Evolutionary conservation across 2,113 vertebrate genomes (phyloP).

Genomic region (Petaurus breviceps): DNA sequence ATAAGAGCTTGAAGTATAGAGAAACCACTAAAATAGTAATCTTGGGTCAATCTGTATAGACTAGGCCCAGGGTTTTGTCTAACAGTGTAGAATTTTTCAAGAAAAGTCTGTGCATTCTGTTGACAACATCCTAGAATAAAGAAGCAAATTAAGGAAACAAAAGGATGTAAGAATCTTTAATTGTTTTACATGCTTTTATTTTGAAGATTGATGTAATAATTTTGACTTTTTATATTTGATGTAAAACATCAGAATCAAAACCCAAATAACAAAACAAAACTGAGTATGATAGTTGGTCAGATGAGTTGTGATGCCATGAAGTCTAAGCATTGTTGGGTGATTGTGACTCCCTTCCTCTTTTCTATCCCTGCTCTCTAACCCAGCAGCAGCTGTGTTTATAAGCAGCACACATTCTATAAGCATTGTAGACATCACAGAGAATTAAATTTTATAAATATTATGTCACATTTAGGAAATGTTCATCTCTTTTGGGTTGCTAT

Average conservation of each 20-base stretch:
- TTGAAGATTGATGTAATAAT: slow-evolving; percentile 85
- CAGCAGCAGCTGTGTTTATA: background rate
- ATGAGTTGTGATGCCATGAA: background rate
- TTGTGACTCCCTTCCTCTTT: background rate
- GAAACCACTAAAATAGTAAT: background rate
- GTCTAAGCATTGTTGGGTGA: background rate
- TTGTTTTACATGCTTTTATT: slow-evolving; percentile 84
- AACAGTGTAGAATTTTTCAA: background rate
- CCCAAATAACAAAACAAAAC: slow-evolving; percentile 67
- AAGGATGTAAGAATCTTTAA: slow-evolving; percentile 82
- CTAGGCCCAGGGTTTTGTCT: background rate
- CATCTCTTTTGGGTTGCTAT: slow-evolving; percentile 1
- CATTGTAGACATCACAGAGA: background rate
- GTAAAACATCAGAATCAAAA: slow-evolving; percentile 84
- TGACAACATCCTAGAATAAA: slow-evolving; percentile 53
- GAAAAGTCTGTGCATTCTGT: slow-evolving; percentile 53
- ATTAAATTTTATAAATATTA: slow-evolving; percentile 31
- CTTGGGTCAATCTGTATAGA: background rate
- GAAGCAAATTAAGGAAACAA: slow-evolving; percentile 63
- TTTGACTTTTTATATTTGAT: slow-evolving; percentile 87
- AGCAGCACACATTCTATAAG: background rate
- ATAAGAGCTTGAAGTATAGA: background rate
- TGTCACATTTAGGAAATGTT: background rate
- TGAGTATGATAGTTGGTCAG: background rate
- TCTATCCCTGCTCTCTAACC: background rate